Evolutionary conservation across 2,113 vertebrate genomes (phyloP).

Genomic region (Chaenocephalus aceratus): DNA sequence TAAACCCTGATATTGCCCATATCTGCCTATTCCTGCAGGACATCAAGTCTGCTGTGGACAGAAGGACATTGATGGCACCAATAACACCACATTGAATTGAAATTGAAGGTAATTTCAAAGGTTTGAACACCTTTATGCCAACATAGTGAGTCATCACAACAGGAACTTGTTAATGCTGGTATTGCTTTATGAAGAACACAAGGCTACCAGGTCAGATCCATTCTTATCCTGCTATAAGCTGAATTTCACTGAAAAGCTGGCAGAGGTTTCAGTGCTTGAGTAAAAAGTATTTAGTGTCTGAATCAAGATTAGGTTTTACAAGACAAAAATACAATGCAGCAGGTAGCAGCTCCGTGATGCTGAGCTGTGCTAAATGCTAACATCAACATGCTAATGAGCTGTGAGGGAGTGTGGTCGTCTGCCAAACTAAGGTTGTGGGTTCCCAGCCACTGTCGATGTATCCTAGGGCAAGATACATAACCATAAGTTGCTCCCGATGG

Average conservation of each 20-base stretch:
- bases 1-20: constrained; percentile 62
- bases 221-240: neutral
- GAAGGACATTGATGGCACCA: constrained; percentile 26
- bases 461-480: no score
- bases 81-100: constrained; percentile 12
- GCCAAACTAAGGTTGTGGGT: no score
- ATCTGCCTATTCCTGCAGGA: constrained; percentile 55
- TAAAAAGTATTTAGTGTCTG: neutral
- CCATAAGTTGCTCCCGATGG: no score
- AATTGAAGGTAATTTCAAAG: neutral
- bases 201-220: neutral
- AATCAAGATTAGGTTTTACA: neutral
- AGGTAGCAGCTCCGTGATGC: neutral
- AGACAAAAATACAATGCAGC: neutral
- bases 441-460: no score
- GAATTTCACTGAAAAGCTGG: neutral
- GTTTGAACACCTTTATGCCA: constrained; percentile 2
- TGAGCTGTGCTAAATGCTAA: neutral
- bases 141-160: constrained; percentile 8
- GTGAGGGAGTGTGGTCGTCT: no score
- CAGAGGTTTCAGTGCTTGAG: neutral
- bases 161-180: neutral
- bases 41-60: constrained; percentile 29
- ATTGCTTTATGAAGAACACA: neutral
- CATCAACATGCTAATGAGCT: neutral